These are phyloP conservation scores for Sphaeramia orbicularis DNA, from an alignment of 2,797 vertebrate genomes.

Conservation along the genomic window DNA sequence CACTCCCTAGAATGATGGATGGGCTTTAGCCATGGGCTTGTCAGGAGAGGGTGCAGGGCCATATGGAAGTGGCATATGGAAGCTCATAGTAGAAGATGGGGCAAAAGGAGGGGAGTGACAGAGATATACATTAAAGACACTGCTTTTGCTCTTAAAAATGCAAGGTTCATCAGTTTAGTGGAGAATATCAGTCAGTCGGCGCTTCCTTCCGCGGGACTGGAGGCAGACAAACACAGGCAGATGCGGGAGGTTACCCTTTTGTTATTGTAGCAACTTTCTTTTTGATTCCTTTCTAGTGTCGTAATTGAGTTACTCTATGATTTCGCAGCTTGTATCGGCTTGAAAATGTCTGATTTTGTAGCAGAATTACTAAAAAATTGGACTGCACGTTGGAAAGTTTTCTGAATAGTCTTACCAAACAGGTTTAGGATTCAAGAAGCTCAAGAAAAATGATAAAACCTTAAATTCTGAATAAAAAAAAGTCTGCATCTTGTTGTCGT, in stretches of 20 bases:
- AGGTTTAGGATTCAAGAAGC: too few species aligned
- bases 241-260: constrained; percentile 64
- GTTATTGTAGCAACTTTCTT: constrained; percentile 39
- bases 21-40: constrained; percentile 83
- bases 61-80: constrained; percentile 90
- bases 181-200: constrained; percentile 76
- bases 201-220: constrained; percentile 70
- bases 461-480: too few species aligned
- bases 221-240: constrained; percentile 76
- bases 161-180: constrained; percentile 87
- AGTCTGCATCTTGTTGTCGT: too few species aligned
- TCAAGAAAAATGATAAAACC: too few species aligned
- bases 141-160: constrained; percentile 85
- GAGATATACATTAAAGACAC: constrained; percentile 87
- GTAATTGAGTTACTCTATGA: too few species aligned
- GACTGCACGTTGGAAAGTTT: too few species aligned
- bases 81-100: constrained; percentile 84
- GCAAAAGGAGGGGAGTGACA: constrained; percentile 84
- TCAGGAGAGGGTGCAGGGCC: constrained; percentile 87
- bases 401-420: too few species aligned
- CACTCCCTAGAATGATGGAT: constrained; percentile 86
- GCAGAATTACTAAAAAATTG: too few species aligned
- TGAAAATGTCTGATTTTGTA: too few species aligned
- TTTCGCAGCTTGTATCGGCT: too few species aligned
- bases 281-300: constrained; percentile 25